These are phyloP conservation scores for Cerceris ruficornis DNA, from an alignment of 2,888 invertebrate genomes.

Conservation along the genomic window DNA sequence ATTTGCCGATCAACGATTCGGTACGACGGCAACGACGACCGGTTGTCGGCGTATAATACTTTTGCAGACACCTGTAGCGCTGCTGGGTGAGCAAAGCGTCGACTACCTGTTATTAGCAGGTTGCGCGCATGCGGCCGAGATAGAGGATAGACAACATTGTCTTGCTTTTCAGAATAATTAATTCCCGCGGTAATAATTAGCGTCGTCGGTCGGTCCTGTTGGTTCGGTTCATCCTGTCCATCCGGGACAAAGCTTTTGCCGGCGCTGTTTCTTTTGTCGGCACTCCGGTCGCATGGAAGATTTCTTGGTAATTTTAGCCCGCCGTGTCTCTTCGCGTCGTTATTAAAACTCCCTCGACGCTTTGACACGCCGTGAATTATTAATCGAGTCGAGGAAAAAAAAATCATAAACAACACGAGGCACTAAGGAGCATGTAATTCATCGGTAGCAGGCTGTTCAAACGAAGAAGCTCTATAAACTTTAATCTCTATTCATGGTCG, in stretches of 20 bases:
- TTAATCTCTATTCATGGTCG: no score
- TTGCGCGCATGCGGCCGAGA: conserved; percentile 24
- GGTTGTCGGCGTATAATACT: conserved; percentile 25
- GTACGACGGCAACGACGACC: neutral
- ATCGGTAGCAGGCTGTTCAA: no score
- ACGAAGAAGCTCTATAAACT: no score
- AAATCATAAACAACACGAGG: no score
- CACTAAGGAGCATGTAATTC: no score
- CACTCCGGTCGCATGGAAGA: neutral
- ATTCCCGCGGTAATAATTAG: conserved; percentile 62
- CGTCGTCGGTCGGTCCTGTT: conserved; percentile 10
- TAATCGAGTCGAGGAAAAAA: no score
- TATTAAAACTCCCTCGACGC: no score
- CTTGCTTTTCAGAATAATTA: conserved; percentile 59
- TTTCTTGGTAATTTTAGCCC: neutral
- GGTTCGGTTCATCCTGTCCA: conserved; percentile 18
- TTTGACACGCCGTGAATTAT: no score
- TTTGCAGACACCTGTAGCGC: conserved; percentile 55
- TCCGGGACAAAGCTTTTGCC: conserved; percentile 4
- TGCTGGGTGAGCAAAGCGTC: conserved; percentile 34
- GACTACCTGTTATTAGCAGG: conserved; percentile 48
- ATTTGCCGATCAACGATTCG: neutral
- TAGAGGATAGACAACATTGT: conserved; percentile 54
- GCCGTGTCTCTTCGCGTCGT: no score
- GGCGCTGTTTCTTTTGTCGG: neutral